Base-by-base conservation (phyloP, 1,140 invertebrate genomes). In the Eueides isabella region DNA sequence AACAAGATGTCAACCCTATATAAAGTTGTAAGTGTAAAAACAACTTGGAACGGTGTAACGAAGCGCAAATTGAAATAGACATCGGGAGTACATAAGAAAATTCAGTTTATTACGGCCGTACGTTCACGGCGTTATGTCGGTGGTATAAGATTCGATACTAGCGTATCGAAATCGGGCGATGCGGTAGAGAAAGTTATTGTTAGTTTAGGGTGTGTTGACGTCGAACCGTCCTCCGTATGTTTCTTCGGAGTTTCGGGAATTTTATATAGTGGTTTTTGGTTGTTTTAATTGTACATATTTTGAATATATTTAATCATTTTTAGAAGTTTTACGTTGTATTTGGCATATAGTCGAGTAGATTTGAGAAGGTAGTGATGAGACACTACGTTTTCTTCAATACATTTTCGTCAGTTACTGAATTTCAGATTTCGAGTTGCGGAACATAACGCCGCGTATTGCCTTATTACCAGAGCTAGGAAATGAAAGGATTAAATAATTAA, bases 131-230 rank as follows among this genome's bases (percentile, higher is more conserved):
- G 61, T 70, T 77, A 68, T 74, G 1, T n/a, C 7, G 29, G 23
- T 12, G 23, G 7, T 4, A 69, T 72, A 78, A 72, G 72, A 41
- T 72, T 30, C 29, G 71, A 71, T 61, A 55, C 71, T 35, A 66
- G 48, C n/a, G 55, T 55, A 26, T 9, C 23, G 9, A 12, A 12
- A 11, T 55, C n/a, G 6, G 48, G 19, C 12, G 14, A 2, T 35
- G 28, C 12, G 31, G 33, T 26, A 26, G 67, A 61, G 3, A 35
- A 48, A 67, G 35, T 71, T 69, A 64, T 48, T 74, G 69, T 78
- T 78, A 78, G 72, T 75, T 78, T 78, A 78, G 72, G 76, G 75
- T 78, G 38, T 77, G 72, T 74, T 71, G 72, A 71, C 72, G 72
- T 74, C 62, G 48, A 23, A 4, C 48, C 48, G n/a, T n/a, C n/a